Evolutionary conservation across 2,797 vertebrate genomes (phyloP), one percentile per base, ranked within the genome.

Genomic region (Pantherophis vulpinus): DNA sequence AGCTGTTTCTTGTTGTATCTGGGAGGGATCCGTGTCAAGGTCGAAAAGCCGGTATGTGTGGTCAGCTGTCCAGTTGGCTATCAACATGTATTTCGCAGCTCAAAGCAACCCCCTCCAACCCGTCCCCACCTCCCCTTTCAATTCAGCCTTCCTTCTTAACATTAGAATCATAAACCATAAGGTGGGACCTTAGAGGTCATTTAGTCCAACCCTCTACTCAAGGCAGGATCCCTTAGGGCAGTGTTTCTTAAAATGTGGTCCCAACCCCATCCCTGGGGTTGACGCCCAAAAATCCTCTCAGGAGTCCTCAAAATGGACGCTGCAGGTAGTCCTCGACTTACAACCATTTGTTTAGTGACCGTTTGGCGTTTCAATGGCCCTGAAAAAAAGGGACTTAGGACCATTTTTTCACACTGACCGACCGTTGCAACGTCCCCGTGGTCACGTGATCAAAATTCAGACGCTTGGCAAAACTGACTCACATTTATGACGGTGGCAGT

Each of bases 1-100:
- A 99, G 96, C 97, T 99, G 99, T 93, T 98, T 98, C 96, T 99
- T 99, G 94, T 99, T 99, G 97, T 99, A 99, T 96, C 99, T 99
- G 96, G 86, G 94, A 23, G 60, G 90, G 4, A 13, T 16, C 1
- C 4, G 63, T 2, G 96, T 98, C 95, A 98, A 91, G 97, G 96
- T n/a, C 89, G 18, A 10, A 18, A 8, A 79, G 18, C 18, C 0
- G 1, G 74, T 23, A 23, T 10, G 37, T 3, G 9, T 47, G 74
- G 9, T 25, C 37, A 83, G 37, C 37, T 23, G 37, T 79, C 74
- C 37, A 20, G 32, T 37, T 79, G 32, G 3, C 32, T 79, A 23
- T 10, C 37, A 42, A 42, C 32, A 0, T 10, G 32, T 42, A 3
- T 37, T 6, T 20, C 16, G 70, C 3, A 1, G 18, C 18, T 23